These are phyloP conservation scores for Eupithecia vulgata DNA, from an alignment of 2,888 invertebrate species.

Conservation along the genomic window DNA sequence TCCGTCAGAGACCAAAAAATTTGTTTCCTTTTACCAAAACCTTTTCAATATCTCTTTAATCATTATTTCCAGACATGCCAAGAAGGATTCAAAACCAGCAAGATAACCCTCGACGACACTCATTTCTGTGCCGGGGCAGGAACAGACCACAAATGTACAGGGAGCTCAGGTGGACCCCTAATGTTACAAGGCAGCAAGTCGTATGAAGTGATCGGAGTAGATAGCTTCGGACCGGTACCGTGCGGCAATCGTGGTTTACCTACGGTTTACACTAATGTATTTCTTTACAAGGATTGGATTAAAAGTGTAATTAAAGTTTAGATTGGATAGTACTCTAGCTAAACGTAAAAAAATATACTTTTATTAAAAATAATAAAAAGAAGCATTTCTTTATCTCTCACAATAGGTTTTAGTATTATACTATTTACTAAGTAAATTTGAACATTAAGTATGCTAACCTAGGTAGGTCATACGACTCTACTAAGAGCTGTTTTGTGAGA, in stretches of 20 bases:
- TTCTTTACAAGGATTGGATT: conserved; percentile 66
- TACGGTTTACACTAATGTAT: conserved; percentile 86
- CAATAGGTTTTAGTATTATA: too few species aligned
- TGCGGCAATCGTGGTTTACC: conserved; percentile 85
- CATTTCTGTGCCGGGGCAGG: conserved; percentile 85
- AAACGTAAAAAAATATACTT: not conserved
- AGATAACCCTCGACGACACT: conserved; percentile 47
- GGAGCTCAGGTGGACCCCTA: conserved; percentile 87
- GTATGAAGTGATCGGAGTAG: conserved; percentile 77
- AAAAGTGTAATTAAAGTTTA: conserved; percentile 17
- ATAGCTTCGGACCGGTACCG: conserved; percentile 86
- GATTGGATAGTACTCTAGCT: not conserved
- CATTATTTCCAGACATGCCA: conserved; percentile 49
- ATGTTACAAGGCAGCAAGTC: conserved; percentile 67
- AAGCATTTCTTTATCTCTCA: too few species aligned
- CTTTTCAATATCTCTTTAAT: not conserved
- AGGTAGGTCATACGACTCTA: too few species aligned
- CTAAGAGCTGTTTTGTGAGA: too few species aligned
- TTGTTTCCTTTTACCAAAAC: not conserved
- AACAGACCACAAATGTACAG: conserved; percentile 83
- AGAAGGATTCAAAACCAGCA: conserved; percentile 37
- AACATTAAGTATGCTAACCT: too few species aligned
- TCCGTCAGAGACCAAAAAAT: not conserved
- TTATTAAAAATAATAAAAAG: too few species aligned
- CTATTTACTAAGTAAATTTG: too few species aligned